A percentile compares a stretch with the other conserved stretches of the same genome.
phyloP scores from a whole-genome alignment of 2,888 invertebrate genomes.

The Drosophila putrida region DNA sequence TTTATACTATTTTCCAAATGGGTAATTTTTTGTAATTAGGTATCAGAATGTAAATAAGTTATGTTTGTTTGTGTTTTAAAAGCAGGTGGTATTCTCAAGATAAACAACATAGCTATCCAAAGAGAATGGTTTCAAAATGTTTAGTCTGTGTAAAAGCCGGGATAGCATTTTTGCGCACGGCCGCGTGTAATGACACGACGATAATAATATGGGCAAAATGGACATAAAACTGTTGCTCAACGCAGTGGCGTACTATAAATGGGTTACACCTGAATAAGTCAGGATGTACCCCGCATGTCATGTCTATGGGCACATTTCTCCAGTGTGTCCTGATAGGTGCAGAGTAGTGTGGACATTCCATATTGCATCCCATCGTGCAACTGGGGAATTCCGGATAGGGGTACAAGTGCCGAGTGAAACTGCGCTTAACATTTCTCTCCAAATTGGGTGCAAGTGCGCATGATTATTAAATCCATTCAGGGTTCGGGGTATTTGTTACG shows the following conservation, averaged over 20 bases:
- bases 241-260: slow-evolving; percentile 20
- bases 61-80: too few species aligned
- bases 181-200: slow-evolving; percentile 42
- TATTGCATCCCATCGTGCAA: slow-evolving; percentile 24
- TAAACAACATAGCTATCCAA: too few species aligned
- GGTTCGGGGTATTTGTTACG: slow-evolving; percentile 10
- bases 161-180: slow-evolving; percentile 39
- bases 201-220: slow-evolving; percentile 38
- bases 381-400: slow-evolving; percentile 40
- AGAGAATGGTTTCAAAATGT: slow-evolving; percentile 1
- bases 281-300: slow-evolving; percentile 11
- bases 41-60: too few species aligned
- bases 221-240: slow-evolving; percentile 9
- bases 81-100: too few species aligned
- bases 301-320: slow-evolving; percentile 42
- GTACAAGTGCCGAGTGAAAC: background rate
- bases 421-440: slow-evolving; percentile 22
- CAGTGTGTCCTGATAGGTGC: slow-evolving; percentile 46
- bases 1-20: background rate
- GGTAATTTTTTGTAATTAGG: background rate
- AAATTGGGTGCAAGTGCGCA: slow-evolving; percentile 40
- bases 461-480: slow-evolving; percentile 26
- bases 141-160: slow-evolving; percentile 3
- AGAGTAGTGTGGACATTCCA: slow-evolving; percentile 10
- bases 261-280: background rate